Evolutionary conservation across 2,113 vertebrate species (phyloP).

Genomic region (Puntigrus tetrazona): DNA sequence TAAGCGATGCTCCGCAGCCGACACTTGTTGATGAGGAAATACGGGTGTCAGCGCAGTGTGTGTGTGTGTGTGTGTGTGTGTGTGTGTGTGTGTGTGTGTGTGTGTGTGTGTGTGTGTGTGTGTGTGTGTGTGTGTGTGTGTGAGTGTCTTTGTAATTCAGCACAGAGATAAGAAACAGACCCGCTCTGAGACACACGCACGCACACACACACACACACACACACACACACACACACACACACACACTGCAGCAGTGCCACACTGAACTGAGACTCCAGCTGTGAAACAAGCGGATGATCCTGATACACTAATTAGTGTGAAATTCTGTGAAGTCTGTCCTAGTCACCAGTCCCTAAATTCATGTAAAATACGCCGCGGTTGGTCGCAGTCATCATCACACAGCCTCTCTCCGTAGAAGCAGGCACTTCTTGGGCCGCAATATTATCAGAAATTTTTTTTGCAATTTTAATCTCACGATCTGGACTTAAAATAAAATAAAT

Average conservation of each 20-base stretch:
- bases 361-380: neutral
- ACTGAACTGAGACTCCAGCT: neutral
- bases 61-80: neutral
- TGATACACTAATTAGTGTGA: neutral
- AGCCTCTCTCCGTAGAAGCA: neutral
- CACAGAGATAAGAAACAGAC: neutral
- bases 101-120: neutral
- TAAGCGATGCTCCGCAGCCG: constrained; percentile 17
- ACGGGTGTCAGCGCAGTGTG: neutral
- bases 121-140: neutral
- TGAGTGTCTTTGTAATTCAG: constrained; percentile 3
- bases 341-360: neutral
- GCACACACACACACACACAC: neutral
- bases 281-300: constrained; percentile 8
- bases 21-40: constrained; percentile 30
- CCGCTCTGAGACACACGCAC: neutral
- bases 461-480: too few species aligned
- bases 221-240: neutral
- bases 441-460: too few species aligned
- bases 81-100: neutral
- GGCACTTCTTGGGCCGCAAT: neutral
- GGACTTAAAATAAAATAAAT: too few species aligned
- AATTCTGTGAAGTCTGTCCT: neutral
- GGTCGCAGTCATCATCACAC: neutral
- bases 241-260: neutral